Evolutionary conservation across 2,113 vertebrate genomes (phyloP), one percentile per base, ranked within the genome.

Genomic region (Zingel zingel): DNA sequence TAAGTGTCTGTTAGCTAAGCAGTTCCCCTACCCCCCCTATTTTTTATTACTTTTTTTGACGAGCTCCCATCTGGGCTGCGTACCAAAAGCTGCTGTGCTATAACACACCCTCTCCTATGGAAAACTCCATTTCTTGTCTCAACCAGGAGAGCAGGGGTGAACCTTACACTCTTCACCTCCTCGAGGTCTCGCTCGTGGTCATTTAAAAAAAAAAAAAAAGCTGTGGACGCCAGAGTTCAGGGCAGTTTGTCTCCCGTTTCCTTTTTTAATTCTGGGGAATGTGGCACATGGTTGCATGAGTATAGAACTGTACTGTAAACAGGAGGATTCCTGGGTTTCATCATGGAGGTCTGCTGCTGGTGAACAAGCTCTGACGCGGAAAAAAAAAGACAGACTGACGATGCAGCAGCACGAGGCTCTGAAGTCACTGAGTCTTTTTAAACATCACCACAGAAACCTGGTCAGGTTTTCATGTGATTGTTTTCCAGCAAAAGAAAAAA

Each of bases 61-160:
- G 33, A 85, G 64, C 76, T 76, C 76, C 73, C 19, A 19, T 63
- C 71, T 79, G 76, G 90, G 86, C 90, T 59, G 15, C 45, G 63
- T 47, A 90, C 83, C 86, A 86, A 74, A 39, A 80, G 70, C 71
- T 62, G 73, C 77, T 77, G 83, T 67, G 74, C 75, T 59, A 4
- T n/a, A 74, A 77, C 85, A 43, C 30, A 9, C 57, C 23, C 21
- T 50, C 72, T 62, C 74, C 71, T 74, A 82, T 83, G 76, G 79
- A 85, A 39, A 86, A 81, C 15, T 56, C 68, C 23, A 74, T 69
- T 87, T 89, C 77, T 72, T 76, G 69, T 58, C 56, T 65, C 48
- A 30, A 9, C 7, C 47, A 56, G 68, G 64, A 53, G 57, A 5
- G 15, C 11, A 50, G 79, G 64, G 2, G 71, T 57, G 64, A 18